A percentile compares a stretch with the other conserved stretches of the same genome.
phyloP scores from a whole-genome alignment of 2,888 invertebrate species.

The Smittia aterrima region DNA sequence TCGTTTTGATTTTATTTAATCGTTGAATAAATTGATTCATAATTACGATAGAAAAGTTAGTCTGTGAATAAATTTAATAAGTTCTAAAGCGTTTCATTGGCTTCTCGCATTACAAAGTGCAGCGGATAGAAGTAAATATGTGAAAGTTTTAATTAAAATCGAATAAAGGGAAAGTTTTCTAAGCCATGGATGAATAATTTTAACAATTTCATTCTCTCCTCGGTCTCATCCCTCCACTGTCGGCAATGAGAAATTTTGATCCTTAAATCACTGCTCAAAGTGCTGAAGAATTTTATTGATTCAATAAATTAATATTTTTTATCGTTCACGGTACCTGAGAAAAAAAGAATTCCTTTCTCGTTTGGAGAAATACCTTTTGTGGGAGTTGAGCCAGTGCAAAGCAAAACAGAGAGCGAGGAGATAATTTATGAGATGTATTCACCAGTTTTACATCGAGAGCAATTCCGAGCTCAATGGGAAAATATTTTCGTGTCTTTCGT shows the following conservation, averaged over 20 bases:
- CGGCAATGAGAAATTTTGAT: background rate
- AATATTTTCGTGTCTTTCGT: background rate
- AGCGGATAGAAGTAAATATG: background rate
- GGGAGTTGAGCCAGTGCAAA: constrained; percentile 12
- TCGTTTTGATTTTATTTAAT: too few relatives aligned
- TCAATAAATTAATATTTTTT: constrained; percentile 37
- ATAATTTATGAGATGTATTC: constrained; percentile 38
- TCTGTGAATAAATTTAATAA: too few relatives aligned
- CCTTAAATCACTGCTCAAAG: constrained; percentile 20
- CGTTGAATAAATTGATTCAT: too few relatives aligned
- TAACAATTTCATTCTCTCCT: background rate
- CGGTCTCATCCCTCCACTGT: background rate
- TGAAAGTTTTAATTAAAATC: background rate
- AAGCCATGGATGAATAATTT: background rate
- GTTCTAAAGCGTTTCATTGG: too few relatives aligned
- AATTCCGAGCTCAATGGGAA: background rate
- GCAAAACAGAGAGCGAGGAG: constrained; percentile 2
- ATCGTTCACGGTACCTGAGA: constrained; percentile 15
- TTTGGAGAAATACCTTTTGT: constrained; percentile 10
- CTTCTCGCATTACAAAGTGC: background rate
- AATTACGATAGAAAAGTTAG: too few relatives aligned
- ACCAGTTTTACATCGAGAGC: background rate
- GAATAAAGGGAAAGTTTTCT: background rate
- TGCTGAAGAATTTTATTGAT: constrained; percentile 37
- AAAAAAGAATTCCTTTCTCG: constrained; percentile 13